Evolutionary conservation across 2,888 invertebrate species (phyloP).

Genomic region (Sesia bembeciformis): DNA sequence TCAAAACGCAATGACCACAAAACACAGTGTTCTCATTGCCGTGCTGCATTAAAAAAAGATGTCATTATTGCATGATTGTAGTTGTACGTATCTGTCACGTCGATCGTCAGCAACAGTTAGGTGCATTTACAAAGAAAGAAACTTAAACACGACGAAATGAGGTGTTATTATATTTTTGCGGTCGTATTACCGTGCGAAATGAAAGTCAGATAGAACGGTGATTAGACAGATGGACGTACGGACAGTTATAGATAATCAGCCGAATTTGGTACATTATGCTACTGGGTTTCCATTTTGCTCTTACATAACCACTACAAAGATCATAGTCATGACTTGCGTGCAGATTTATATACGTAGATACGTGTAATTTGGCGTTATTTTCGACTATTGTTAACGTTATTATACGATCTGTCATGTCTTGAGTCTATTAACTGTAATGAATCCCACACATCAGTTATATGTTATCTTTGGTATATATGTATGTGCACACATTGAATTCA

Average conservation of each 20-base stretch:
- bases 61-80: not conserved
- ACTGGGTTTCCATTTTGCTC: not conserved
- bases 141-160: slow-evolving; percentile 24
- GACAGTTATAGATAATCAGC: not conserved
- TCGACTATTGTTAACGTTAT: too few relatives aligned
- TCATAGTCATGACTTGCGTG: too few relatives aligned
- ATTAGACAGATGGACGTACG: not conserved
- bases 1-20: too few relatives aligned
- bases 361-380: too few relatives aligned
- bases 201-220: slow-evolving; percentile 15
- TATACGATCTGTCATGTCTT: too few relatives aligned
- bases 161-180: slow-evolving; percentile 21
- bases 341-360: too few relatives aligned
- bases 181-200: slow-evolving; percentile 29
- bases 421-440: too few relatives aligned
- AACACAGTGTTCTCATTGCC: too few relatives aligned
- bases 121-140: slow-evolving; percentile 17
- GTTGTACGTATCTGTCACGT: slow-evolving; percentile 14
- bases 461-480: too few relatives aligned
- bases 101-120: slow-evolving; percentile 25
- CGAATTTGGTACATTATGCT: not conserved
- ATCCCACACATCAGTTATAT: too few relatives aligned
- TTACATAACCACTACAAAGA: not conserved
- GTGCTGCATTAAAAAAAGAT: too few relatives aligned
- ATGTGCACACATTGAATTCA: too few relatives aligned